Conservation (phyloP, 2,113 vertebrate genomes). For the Siniperca knerii region DNA sequence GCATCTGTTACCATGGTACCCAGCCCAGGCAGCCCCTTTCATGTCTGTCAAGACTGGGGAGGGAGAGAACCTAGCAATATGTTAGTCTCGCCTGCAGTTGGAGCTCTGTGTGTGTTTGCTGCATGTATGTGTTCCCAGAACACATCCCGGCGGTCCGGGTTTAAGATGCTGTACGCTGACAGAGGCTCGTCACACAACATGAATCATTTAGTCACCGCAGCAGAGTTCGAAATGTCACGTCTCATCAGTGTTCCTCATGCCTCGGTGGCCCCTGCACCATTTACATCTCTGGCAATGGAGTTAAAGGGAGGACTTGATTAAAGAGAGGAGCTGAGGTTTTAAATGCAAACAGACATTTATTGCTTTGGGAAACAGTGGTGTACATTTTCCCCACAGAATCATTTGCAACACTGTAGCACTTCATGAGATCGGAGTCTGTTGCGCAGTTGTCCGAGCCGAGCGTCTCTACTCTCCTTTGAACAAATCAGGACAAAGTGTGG, state of each 20-base stretch:
- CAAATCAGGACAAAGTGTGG: slow-evolving; percentile 32
- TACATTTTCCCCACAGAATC: slow-evolving; percentile 69
- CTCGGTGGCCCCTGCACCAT: slow-evolving; percentile 53
- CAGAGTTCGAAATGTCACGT: slow-evolving; percentile 84
- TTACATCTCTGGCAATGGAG: slow-evolving; percentile 48
- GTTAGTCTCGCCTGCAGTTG: slow-evolving; percentile 67
- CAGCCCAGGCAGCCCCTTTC: slow-evolving; percentile 79
- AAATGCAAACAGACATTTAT: slow-evolving; percentile 79
- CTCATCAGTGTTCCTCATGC: slow-evolving; percentile 75
- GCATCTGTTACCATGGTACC: slow-evolving; percentile 86
- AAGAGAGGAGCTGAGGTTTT: slow-evolving; percentile 74
- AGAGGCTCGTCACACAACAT: slow-evolving; percentile 81
- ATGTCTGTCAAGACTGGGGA: slow-evolving; percentile 78
- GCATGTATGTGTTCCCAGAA: slow-evolving; percentile 53
- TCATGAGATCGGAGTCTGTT: slow-evolving; percentile 57
- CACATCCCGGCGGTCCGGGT: slow-evolving; percentile 30
- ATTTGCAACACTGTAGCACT: slow-evolving; percentile 71
- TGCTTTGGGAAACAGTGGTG: slow-evolving; percentile 74
- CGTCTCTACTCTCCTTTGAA: slow-evolving; percentile 34
- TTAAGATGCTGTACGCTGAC: slow-evolving; percentile 73
- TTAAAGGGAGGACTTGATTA: slow-evolving; percentile 60
- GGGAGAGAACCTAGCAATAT: slow-evolving; percentile 63
- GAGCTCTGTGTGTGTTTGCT: slow-evolving; percentile 34
- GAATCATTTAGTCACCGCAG: slow-evolving; percentile 85
- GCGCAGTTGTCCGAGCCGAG: slow-evolving; percentile 40